Evolutionary conservation across 2,113 vertebrate species (phyloP).

Genomic region (Brachyhypopomus gauderio): DNA sequence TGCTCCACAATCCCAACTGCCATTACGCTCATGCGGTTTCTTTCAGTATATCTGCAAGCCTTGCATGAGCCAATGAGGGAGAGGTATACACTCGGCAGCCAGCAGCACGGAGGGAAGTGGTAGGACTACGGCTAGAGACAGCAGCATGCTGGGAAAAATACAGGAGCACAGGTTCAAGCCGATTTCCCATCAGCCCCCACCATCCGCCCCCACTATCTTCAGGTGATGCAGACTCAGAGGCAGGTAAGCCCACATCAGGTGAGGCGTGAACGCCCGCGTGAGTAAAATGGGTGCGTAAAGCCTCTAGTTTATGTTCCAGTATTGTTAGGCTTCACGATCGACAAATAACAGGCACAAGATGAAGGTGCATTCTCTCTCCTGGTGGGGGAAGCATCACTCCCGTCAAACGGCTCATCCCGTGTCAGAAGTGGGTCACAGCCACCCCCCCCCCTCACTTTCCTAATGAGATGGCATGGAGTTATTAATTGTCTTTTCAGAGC

Average conservation of each 20-base stretch:
- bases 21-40: conserved; percentile 10
- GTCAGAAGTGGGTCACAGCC: conserved; percentile 49
- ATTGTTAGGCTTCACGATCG: neutral
- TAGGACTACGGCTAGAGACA: neutral
- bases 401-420: conserved; percentile 24
- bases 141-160: neutral
- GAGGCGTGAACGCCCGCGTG: neutral
- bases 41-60: neutral
- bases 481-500: conserved; percentile 49
- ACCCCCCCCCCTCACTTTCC: conserved; percentile 21
- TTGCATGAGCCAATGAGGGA: conserved; percentile 2
- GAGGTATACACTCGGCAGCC: neutral
- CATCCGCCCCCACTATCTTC: conserved; percentile 16
- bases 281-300: neutral
- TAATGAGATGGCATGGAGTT: conserved; percentile 47
- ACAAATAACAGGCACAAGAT: conserved; percentile 32
- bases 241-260: conserved; percentile 5
- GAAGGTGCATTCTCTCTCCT: conserved; percentile 17
- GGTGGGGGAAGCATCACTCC: conserved; percentile 22
- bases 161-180: neutral
- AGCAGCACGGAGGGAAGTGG: conserved; percentile 1
- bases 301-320: conserved; percentile 24
- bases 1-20: conserved; percentile 13
- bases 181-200: conserved; percentile 23
- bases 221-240: neutral